Base-by-base conservation (phyloP, 2,888 invertebrate species). In the Lissocephala sabroskyi region DNA sequence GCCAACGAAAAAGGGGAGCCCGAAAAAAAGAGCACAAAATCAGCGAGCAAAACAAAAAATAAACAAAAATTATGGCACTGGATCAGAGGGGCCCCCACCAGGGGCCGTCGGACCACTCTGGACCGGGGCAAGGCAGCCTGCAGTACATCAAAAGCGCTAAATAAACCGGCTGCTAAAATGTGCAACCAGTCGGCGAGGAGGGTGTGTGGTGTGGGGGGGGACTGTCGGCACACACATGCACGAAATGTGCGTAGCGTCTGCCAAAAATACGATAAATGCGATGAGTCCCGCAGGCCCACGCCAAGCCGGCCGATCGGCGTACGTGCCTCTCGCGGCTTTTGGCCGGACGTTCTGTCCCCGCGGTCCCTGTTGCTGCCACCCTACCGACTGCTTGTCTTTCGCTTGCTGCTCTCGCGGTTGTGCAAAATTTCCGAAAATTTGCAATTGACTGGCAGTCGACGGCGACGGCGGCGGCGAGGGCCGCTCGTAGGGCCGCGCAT, bases 31-130 rank as follows among this genome's bases (percentile, higher is more conserved):
- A 49, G 49, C 50, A 56, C 50, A 50, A 56, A n/a, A n/a, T n/a
- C n/a, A n/a, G n/a, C n/a, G n/a, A n/a, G n/a, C 48, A 49, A 56
- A 41, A 53, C 51, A 50, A 56, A 51, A 42, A 56, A 53, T 71
- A 75, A 62, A 73, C 68, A 78, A 73, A 73, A 73, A 73, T 73
- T 73, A 73, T 73, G 71, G 78, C 78, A 73, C 68, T 73, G 71
- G 76, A 78, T 78, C 71, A 79, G 58, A 7, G 3, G 28, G 10
- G 43, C 33, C 16, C 18, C 16, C 30, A 17, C 17, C 9, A 30
- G 6, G 41, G 41, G 14, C 19, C n/a, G 23, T 18, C n/a, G n/a
- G n/a, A n/a, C n/a, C n/a, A n/a, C 11, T 13, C 30, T 42, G 6
- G 11, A 43, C 13, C 13, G 35, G 19, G 17, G 36, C 29, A 30